Conservation (phyloP, 2,113 vertebrate species). For the Epinephelus fuscoguttatus region DNA sequence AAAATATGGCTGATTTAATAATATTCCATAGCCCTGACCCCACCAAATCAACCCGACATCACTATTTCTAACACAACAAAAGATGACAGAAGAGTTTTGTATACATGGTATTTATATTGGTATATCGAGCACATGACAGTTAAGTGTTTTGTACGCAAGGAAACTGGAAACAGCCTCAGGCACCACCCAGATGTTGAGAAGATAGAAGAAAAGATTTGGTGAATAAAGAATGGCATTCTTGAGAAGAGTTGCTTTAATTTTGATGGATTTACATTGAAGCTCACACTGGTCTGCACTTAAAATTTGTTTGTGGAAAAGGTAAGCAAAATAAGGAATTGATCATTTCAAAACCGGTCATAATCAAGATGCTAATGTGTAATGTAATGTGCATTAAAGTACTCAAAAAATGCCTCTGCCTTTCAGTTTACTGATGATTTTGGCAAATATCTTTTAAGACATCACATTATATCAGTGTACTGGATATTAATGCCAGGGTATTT, state of each 20-base stretch:
- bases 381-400: not conserved
- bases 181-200: not conserved
- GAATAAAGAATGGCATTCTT: not conserved
- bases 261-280: not conserved
- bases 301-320: too few species aligned
- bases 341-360: not conserved
- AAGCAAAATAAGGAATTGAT: not conserved
- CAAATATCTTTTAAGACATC: not conserved
- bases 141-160: not conserved
- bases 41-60: too few species aligned
- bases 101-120: not conserved
- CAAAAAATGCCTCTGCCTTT: not conserved
- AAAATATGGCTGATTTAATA: too few species aligned
- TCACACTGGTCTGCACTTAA: too few species aligned
- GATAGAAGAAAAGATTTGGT: not conserved
- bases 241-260: not conserved
- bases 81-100: too few species aligned
- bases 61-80: too few species aligned
- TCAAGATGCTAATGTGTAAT: not conserved
- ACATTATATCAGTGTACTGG: not conserved
- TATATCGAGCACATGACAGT: not conserved
- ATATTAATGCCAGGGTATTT: not conserved
- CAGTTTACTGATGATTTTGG: not conserved
- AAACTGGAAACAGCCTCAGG: not conserved
- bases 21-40: too few species aligned